Conservation (phyloP, 2,113 vertebrate genomes). For the Sceloporus tristichus region DNA sequence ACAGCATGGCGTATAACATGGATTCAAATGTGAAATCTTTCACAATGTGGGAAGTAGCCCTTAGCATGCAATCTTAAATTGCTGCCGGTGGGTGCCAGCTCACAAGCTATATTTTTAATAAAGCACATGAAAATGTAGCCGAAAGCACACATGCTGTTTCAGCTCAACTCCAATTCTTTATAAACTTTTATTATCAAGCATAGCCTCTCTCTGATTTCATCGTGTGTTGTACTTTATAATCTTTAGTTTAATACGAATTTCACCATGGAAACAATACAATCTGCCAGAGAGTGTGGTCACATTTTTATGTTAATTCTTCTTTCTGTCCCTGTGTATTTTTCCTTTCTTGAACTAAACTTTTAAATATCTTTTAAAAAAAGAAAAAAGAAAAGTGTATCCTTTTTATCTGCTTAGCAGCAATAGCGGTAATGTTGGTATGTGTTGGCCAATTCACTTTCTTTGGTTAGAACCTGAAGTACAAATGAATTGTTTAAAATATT, state of each 20-base stretch:
- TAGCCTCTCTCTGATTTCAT: constrained; percentile 16
- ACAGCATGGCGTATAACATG: background rate
- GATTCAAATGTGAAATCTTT: background rate
- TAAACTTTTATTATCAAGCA: constrained; percentile 18
- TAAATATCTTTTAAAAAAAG: background rate
- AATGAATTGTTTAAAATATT: background rate
- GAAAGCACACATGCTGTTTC: background rate
- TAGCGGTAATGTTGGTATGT: background rate
- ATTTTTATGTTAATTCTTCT: constrained; percentile 9
- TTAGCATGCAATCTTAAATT: background rate
- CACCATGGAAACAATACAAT: constrained; percentile 30
- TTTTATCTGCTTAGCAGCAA: background rate
- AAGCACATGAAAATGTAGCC: background rate
- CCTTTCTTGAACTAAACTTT: background rate
- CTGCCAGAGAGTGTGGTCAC: background rate
- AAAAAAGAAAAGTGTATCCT: background rate
- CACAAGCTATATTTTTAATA: constrained; percentile 8
- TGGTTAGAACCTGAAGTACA: background rate
- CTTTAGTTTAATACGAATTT: constrained; percentile 35
- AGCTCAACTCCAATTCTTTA: background rate
- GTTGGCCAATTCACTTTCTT: background rate
- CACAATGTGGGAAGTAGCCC: background rate
- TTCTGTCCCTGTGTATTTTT: background rate
- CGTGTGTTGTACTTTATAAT: background rate
- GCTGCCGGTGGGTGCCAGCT: background rate